Conservation (phyloP, 2,113 vertebrate genomes). For the Amazona vittata region DNA sequence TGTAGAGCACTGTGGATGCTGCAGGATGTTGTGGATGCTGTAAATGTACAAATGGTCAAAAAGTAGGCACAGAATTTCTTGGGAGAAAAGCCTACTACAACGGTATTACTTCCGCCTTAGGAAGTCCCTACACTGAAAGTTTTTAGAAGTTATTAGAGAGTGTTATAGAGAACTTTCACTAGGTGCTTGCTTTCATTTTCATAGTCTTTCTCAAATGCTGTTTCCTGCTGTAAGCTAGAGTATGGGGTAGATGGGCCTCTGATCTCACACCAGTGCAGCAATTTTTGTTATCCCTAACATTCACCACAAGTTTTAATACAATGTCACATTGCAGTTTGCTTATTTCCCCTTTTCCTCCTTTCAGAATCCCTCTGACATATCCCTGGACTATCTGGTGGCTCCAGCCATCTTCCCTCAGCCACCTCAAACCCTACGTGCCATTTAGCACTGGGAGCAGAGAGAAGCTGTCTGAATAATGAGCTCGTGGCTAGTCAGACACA, state of each 20-base stretch:
- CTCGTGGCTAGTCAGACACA: constrained; percentile 42
- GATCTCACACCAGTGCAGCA: not conserved
- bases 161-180: not conserved
- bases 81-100: not conserved
- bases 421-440: constrained; percentile 27
- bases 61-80: not conserved
- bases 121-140: not conserved
- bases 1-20: not conserved
- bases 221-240: not conserved
- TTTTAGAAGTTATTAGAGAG: not conserved
- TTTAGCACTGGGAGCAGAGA: constrained; percentile 29
- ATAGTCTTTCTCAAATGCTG: not conserved
- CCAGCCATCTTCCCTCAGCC: not conserved
- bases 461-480: constrained; percentile 37
- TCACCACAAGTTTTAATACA: not conserved
- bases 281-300: not conserved
- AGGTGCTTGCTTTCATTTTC: not conserved
- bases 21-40: not conserved
- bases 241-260: not conserved
- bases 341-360: not conserved
- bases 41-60: not conserved
- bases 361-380: not conserved
- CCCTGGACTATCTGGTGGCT: not conserved
- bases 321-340: not conserved
- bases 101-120: not conserved